Evolutionary conservation across 2,797 vertebrate species (phyloP).

Genomic region (Spinibarbus caldwelli): DNA sequence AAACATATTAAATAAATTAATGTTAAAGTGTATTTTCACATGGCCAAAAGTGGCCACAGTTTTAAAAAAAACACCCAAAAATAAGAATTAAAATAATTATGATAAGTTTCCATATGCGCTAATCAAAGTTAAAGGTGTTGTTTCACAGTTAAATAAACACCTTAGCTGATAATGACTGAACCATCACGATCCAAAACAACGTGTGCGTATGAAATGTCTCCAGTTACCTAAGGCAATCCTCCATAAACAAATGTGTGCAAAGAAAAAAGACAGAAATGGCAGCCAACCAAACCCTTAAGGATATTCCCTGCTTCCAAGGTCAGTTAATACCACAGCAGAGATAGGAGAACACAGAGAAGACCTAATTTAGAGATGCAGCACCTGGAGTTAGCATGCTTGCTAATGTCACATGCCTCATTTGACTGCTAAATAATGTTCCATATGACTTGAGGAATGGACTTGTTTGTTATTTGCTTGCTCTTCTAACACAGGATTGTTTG

Average conservation of each 20-base stretch:
- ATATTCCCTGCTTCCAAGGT: conserved; percentile 20
- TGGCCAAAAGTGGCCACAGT: too few relatives aligned
- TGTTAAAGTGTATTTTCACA: not conserved
- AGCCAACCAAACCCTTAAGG: not conserved
- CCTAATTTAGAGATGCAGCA: not conserved
- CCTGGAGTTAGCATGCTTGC: not conserved
- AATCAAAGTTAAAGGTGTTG: not conserved
- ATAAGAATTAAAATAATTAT: not conserved
- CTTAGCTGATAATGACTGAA: conserved; percentile 2
- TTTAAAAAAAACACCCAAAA: not conserved
- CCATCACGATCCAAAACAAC: not conserved
- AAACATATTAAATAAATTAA: not conserved
- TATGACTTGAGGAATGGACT: conserved; percentile 15
- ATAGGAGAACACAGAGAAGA: not conserved
- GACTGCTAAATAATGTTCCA: too few relatives aligned
- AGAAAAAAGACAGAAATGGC: conserved; percentile 1
- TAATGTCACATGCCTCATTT: not conserved
- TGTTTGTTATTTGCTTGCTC: conserved; percentile 30
- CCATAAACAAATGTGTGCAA: not conserved
- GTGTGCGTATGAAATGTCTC: conserved; percentile 6
- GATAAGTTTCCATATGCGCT: not conserved
- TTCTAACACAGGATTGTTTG: conserved; percentile 38
- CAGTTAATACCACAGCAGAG: conserved; percentile 18
- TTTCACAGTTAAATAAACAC: conserved; percentile 25
- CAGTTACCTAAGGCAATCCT: not conserved